phyloP scores from a whole-genome alignment of 2,888 invertebrate genomes.

The Ariolimax columbianus region DNA sequence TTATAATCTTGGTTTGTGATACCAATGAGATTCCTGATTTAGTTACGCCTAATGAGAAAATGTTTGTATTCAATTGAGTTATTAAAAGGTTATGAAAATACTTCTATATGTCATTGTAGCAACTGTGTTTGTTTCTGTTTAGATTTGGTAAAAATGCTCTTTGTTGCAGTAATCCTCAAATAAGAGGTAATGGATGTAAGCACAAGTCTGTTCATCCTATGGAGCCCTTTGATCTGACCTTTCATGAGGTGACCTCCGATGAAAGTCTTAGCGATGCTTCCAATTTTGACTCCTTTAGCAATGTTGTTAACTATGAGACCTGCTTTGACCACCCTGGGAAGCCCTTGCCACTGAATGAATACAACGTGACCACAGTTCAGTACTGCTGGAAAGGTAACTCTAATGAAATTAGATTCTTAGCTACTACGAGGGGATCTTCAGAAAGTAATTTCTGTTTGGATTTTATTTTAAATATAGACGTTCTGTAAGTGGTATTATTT shows the following conservation, averaged over 20 bases:
- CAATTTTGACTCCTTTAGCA: slow-evolving; percentile 72
- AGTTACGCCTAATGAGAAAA: too few species aligned
- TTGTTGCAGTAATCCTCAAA: not conserved
- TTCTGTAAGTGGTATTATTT: too few species aligned
- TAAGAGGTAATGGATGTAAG: slow-evolving; percentile 38
- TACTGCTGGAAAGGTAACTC: slow-evolving; percentile 49
- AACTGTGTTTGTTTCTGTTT: not conserved
- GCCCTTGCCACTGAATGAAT: slow-evolving; percentile 41
- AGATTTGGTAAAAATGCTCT: not conserved
- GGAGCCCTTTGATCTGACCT: slow-evolving; percentile 76
- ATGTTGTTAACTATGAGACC: slow-evolving; percentile 74
- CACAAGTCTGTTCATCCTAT: slow-evolving; percentile 57
- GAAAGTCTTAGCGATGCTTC: slow-evolving; percentile 57
- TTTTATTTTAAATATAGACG: too few species aligned
- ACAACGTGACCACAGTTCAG: slow-evolving; percentile 46
- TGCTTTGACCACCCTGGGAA: slow-evolving; percentile 43
- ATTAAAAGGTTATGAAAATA: too few species aligned
- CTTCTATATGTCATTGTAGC: not conserved
- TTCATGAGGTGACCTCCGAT: slow-evolving; percentile 75
- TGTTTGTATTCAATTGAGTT: too few species aligned
- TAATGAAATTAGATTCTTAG: too few species aligned
- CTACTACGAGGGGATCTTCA: too few species aligned
- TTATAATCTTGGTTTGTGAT: too few species aligned
- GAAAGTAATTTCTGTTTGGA: too few species aligned
- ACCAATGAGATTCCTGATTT: too few species aligned